These are phyloP conservation scores for Abrostola triplasia DNA, from an alignment of 2,888 invertebrate species.

Conservation along the genomic window DNA sequence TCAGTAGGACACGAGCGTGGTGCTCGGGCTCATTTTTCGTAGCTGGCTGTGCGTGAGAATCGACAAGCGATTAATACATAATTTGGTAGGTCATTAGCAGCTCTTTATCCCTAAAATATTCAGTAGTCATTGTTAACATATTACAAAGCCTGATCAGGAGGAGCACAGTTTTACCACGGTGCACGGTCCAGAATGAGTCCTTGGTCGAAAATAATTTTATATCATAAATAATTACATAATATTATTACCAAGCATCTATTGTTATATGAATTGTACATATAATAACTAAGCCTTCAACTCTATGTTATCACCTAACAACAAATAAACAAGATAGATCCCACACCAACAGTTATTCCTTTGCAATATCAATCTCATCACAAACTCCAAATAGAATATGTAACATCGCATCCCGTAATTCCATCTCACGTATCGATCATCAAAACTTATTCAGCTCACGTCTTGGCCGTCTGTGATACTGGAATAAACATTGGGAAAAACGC, in stretches of 20 bases:
- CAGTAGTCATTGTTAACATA: not conserved
- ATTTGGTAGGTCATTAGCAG: too few relatives aligned
- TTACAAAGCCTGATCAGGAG: too few relatives aligned
- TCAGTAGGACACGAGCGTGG: not conserved
- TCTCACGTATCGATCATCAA: slow-evolving; percentile 51
- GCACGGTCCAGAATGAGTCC: too few relatives aligned
- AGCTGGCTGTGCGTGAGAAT: slow-evolving; percentile 7
- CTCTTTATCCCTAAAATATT: not conserved
- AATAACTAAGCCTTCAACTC: too few relatives aligned
- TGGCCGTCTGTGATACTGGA: slow-evolving; percentile 77
- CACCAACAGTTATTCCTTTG: not conserved
- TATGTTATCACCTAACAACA: not conserved
- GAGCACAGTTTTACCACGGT: too few relatives aligned
- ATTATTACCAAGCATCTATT: too few relatives aligned
- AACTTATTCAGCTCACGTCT: slow-evolving; percentile 57
- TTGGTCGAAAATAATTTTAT: too few relatives aligned
- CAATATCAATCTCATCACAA: slow-evolving; percentile 28
- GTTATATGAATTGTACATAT: too few relatives aligned
- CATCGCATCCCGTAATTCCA: slow-evolving; percentile 44
- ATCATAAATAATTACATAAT: too few relatives aligned
- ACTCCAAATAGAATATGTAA: slow-evolving; percentile 42
- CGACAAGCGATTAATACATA: not conserved
- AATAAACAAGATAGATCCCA: not conserved
- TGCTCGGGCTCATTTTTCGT: slow-evolving; percentile 7
- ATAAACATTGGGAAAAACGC: slow-evolving; percentile 81